phyloP scores from a whole-genome alignment of 2,888 invertebrate genomes.

The Endomychus coccineus region DNA sequence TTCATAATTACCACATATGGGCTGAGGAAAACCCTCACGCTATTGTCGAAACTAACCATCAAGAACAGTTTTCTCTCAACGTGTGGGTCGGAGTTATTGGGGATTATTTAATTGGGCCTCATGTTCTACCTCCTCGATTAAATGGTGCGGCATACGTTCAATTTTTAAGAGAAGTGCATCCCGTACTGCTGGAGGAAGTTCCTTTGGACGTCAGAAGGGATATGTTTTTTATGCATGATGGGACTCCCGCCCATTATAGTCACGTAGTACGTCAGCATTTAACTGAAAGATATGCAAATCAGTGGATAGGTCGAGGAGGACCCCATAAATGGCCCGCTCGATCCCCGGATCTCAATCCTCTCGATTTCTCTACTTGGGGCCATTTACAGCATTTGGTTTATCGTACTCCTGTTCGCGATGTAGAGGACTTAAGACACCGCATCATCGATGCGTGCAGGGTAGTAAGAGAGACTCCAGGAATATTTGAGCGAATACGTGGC shows the following conservation, averaged over 20 bases:
- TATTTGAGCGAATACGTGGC: conserved; percentile 11
- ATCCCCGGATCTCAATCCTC: conserved; percentile 23
- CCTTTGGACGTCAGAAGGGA: conserved; percentile 2
- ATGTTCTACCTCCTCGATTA: conserved; percentile 4
- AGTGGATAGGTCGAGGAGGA: conserved; percentile 25
- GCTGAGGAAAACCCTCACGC: too few species aligned
- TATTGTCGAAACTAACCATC: too few species aligned
- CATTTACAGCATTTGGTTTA: conserved; percentile 23
- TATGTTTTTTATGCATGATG: conserved; percentile 33
- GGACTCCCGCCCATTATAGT: conserved; percentile 22
- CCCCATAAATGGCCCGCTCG: conserved; percentile 24
- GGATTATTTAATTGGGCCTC: conserved; percentile 7
- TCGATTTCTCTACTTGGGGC: conserved; percentile 20
- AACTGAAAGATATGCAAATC: conserved; percentile 17
- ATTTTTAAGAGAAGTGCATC: conserved; percentile 4
- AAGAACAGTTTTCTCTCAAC: too few species aligned
- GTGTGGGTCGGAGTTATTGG: too few species aligned
- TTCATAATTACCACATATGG: conserved; percentile 14
- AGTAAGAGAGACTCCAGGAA: too few species aligned
- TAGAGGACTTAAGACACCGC: conserved; percentile 19
- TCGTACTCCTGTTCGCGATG: conserved; percentile 18
- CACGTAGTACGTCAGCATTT: conserved; percentile 20
- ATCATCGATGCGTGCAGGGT: too few species aligned
- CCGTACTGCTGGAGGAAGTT: conserved; percentile 7
- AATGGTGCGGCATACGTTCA: conserved; percentile 6